Conservation (phyloP, 37 sponge, comb jelly and placozoan species). For the Mnemiopsis leidyi region DNA sequence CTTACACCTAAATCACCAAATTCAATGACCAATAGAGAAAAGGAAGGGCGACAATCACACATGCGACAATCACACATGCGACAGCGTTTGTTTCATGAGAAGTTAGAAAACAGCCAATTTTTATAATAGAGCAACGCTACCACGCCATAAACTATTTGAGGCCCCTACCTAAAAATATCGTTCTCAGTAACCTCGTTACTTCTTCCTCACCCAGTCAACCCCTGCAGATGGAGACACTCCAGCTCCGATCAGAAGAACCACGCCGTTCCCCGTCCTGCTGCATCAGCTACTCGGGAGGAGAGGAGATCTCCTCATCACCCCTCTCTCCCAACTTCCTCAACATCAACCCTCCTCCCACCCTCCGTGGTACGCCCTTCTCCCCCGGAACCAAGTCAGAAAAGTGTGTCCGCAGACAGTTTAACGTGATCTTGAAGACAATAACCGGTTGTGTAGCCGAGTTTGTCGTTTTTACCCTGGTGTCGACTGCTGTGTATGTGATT, state of each 20-base stretch:
- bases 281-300: neutral
- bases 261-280: neutral
- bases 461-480: neutral
- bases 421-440: neutral
- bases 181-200: too few relatives aligned
- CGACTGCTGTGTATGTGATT: neutral
- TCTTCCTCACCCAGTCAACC: too few relatives aligned
- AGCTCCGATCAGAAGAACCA: neutral
- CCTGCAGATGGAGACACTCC: neutral
- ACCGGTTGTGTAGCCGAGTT: neutral
- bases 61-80: too few relatives aligned
- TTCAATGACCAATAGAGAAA: too few relatives aligned
- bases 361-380: neutral
- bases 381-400: neutral
- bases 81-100: too few relatives aligned
- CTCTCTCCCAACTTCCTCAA: neutral
- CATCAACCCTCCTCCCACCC: neutral
- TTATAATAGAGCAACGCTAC: too few relatives aligned
- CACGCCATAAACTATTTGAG: too few relatives aligned
- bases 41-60: too few relatives aligned
- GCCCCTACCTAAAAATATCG: too few relatives aligned
- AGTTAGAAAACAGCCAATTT: too few relatives aligned
- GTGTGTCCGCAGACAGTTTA: neutral
- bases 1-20: too few relatives aligned
- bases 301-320: neutral